Percentiles rank a stretch among this genome's conserved stretches.
phyloP scores from a whole-genome alignment of 2,888 invertebrate species.

The Netelia melanura region DNA sequence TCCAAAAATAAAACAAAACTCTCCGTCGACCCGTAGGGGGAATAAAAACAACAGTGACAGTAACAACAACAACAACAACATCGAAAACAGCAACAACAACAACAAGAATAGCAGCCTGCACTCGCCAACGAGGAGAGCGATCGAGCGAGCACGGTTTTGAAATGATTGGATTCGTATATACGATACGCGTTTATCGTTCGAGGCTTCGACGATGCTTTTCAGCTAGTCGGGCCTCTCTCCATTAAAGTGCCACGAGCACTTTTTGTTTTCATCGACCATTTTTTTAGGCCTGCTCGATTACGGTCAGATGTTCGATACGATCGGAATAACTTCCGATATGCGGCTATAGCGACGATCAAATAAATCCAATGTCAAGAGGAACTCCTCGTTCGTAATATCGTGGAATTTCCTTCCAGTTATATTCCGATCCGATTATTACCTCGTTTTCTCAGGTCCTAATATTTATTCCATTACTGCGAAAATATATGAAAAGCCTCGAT shows the following conservation, averaged over 20 bases:
- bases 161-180: slow-evolving; percentile 68
- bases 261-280: slow-evolving; percentile 52
- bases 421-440: too few relatives aligned
- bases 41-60: slow-evolving; percentile 19
- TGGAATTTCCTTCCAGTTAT: too few relatives aligned
- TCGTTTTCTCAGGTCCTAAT: too few relatives aligned
- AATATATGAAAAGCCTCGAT: too few relatives aligned
- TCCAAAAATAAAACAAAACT: slow-evolving; percentile 64
- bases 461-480: too few relatives aligned
- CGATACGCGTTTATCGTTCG: slow-evolving; percentile 62
- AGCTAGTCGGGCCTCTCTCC: slow-evolving; percentile 64
- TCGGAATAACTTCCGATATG: slow-evolving; percentile 68
- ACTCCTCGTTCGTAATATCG: too few relatives aligned
- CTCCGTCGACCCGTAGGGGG: slow-evolving; percentile 42
- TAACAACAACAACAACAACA: slow-evolving; percentile 20
- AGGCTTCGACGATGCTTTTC: slow-evolving; percentile 65
- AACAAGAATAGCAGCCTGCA: not conserved
- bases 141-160: slow-evolving; percentile 54
- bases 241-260: slow-evolving; percentile 62
- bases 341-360: slow-evolving; percentile 4
- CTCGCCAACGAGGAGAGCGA: slow-evolving; percentile 44
- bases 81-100: slow-evolving; percentile 36
- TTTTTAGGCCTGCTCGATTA: slow-evolving; percentile 41
- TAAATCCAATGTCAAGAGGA: too few relatives aligned
- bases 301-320: slow-evolving; percentile 10